Evolutionary conservation across 35 echinoderm and acorn worm species (phyloP), one percentile per base, ranked within the genome.

Genomic region (Apostichopus japonicus): DNA sequence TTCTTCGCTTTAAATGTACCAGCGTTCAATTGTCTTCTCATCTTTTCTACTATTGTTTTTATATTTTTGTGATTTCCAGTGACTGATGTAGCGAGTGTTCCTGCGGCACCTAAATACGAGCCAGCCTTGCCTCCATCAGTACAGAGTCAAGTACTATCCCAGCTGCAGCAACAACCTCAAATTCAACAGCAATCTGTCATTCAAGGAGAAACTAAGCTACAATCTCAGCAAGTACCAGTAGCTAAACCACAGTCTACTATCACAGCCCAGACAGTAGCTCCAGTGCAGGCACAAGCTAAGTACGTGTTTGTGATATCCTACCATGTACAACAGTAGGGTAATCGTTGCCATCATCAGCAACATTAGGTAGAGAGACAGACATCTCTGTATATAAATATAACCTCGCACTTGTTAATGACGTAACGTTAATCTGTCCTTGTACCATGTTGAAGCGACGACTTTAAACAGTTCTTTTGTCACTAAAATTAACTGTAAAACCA

Each of bases 251-350:
- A 53, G 58, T 57, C 56, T 22, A 87, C 86, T 19, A 65, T 58
- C n/a, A n/a, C 56, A 65, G 57, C 56, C 6, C 86, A 87, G 57
- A 87, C 57, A 15, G 24, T 87, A 15, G 25, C 63, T 24, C 56
- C 86, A 15, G 58, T 87, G 6, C 54, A 87, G 54, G 56, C 86
- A 65, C 55, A 87, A 4, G 86, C 86, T 62, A 87, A 71, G 86
- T 87, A 71, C 67, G 44, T 56, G 4, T 24, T 0, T 13, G 33
- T 44, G 4, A 44, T 44, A 44, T 44, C 33, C 33, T 44, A 44
- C 33, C 33, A 44, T 44, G 33, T 44, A 44, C 33, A 44, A 0
- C 33, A 4, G 33, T 44, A 44, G 33, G 33, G 33, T 44, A 44
- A 44, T 4, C 33, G 3, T 44, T 44, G 33, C 0, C 33, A 44